Conservation (phyloP, 1,140 invertebrate genomes). For the Pentalonia nigronervosa region DNA sequence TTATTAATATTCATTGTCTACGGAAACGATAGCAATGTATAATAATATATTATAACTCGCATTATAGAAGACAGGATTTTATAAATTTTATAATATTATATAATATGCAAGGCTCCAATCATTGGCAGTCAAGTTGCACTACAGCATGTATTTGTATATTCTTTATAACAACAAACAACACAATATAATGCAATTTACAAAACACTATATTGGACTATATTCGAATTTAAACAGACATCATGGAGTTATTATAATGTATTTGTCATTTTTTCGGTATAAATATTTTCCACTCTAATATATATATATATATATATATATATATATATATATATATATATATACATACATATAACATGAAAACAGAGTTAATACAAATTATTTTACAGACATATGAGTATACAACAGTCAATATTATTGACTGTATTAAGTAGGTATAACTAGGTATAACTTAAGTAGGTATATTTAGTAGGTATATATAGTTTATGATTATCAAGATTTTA, state of each 20-base stretch:
- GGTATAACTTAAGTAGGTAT: too few relatives aligned
- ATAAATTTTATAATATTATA: neutral
- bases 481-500: neutral
- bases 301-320: neutral
- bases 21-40: neutral
- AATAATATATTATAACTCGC: neutral
- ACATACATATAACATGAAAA: neutral
- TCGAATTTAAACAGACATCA: neutral
- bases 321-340: neutral
- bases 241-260: neutral
- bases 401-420: neutral
- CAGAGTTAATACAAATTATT: neutral
- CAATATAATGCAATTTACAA: neutral
- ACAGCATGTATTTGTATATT: too few relatives aligned
- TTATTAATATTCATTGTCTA: neutral
- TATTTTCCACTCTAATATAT: neutral
- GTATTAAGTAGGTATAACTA: too few relatives aligned
- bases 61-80: neutral
- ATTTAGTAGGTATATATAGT: too few relatives aligned
- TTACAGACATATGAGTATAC: neutral
- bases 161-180: too few relatives aligned
- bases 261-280: neutral
- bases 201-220: neutral
- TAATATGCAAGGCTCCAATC: too few relatives aligned
- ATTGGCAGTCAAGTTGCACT: too few relatives aligned